phyloP scores from a whole-genome alignment of 2,888 invertebrate genomes.

The Brenthis ino region DNA sequence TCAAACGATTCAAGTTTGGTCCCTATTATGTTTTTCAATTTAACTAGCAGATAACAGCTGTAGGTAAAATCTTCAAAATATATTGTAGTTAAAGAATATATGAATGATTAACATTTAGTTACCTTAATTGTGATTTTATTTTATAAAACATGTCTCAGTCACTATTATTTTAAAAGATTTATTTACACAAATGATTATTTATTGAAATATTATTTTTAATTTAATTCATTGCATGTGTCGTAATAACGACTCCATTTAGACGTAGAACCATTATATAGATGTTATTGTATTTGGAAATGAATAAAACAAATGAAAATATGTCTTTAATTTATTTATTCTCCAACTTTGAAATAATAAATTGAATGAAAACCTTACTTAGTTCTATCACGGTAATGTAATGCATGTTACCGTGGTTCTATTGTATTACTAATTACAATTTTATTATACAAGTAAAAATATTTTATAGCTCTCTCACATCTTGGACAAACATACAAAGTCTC shows the following conservation, averaged over 20 bases:
- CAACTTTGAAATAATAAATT: not conserved
- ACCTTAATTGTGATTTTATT: constrained; percentile 55
- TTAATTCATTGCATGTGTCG: constrained; percentile 72
- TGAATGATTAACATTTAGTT: constrained; percentile 43
- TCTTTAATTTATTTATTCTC: constrained; percentile 23
- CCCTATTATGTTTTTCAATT: not conserved
- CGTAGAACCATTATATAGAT: constrained; percentile 81
- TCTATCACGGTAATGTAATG: too few species aligned
- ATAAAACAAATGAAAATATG: constrained; percentile 60
- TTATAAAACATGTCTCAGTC: constrained; percentile 36
- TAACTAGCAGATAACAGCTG: constrained; percentile 3
- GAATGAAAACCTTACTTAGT: not conserved
- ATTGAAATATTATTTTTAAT: constrained; percentile 38
- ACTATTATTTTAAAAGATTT: constrained; percentile 35
- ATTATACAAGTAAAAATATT: too few species aligned
- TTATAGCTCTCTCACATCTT: too few species aligned
- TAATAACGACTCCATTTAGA: constrained; percentile 70
- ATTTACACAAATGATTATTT: constrained; percentile 39
- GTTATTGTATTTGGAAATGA: constrained; percentile 81
- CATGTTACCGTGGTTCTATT: too few species aligned
- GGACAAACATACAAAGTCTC: too few species aligned
- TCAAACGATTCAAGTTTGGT: not conserved
- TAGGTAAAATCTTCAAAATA: constrained; percentile 13
- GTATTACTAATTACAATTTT: too few species aligned
- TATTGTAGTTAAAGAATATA: constrained; percentile 12